These are phyloP conservation scores for Paratilapia polleni DNA, from an alignment of 2,113 vertebrate species.

Conservation along the genomic window DNA sequence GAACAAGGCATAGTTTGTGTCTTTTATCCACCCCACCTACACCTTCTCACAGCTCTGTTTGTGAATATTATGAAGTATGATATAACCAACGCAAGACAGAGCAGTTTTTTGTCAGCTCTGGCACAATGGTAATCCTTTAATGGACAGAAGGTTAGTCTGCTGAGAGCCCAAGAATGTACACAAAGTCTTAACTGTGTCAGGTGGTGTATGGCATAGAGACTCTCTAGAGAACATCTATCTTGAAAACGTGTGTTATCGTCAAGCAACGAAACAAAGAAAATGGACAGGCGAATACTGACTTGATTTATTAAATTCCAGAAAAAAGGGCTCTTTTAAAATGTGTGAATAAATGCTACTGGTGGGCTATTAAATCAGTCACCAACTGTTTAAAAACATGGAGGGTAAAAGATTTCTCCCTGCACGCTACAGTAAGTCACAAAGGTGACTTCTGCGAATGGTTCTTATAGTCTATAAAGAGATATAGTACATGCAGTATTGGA, in stretches of 20 bases:
- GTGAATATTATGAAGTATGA: slow-evolving; percentile 44
- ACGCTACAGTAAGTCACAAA: background rate
- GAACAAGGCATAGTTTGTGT: slow-evolving; percentile 34
- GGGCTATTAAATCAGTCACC: slow-evolving; percentile 5
- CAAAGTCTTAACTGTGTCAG: background rate
- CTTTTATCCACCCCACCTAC: background rate
- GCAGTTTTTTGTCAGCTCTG: slow-evolving; percentile 57
- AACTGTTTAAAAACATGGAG: slow-evolving; percentile 7
- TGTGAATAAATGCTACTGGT: background rate
- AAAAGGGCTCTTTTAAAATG: slow-evolving; percentile 13
- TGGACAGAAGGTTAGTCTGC: slow-evolving; percentile 50
- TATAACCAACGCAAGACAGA: background rate
- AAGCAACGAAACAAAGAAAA: slow-evolving; percentile 36
- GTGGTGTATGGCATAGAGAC: background rate
- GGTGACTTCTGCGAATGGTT: accelerated
- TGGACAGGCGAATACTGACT: background rate
- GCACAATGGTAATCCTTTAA: slow-evolving; percentile 71
- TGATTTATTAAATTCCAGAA: slow-evolving; percentile 35
- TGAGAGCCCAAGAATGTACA: slow-evolving; percentile 23
- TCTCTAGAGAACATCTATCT: slow-evolving; percentile 28
- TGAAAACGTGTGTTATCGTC: slow-evolving; percentile 31
- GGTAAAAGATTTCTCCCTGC: background rate
- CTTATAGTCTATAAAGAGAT: background rate
- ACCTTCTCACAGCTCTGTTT: slow-evolving; percentile 27
- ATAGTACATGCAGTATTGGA: background rate